These are phyloP conservation scores for Pachyramphus minor DNA, from an alignment of 2,113 vertebrate species.

Conservation along the genomic window DNA sequence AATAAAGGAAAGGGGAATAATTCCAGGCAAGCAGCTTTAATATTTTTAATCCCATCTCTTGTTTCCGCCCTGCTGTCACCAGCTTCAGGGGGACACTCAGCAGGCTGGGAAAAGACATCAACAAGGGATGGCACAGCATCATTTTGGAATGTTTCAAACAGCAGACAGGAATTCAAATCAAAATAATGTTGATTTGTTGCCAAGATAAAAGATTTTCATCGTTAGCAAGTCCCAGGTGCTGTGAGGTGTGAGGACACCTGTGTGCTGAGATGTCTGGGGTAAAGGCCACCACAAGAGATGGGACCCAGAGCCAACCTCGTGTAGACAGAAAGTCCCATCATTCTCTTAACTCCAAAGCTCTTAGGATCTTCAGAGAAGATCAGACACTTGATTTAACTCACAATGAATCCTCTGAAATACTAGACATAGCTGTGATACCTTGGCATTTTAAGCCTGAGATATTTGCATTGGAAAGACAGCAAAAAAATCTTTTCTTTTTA, in stretches of 20 bases:
- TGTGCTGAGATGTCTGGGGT: neutral
- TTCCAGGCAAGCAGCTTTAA: neutral
- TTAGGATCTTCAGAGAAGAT: neutral
- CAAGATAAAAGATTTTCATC: neutral
- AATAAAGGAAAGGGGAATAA: neutral
- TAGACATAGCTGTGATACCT: neutral
- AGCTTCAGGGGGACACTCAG: neutral
- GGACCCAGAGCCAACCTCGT: neutral
- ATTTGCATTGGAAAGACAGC: neutral
- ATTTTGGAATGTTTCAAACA: neutral
- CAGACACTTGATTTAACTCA: neutral
- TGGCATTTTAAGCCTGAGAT: neutral
- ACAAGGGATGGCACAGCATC: neutral
- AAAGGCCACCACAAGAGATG: neutral
- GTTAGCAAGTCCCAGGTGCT: neutral
- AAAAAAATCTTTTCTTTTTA: neutral
- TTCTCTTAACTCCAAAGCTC: neutral
- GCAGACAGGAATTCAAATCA: neutral
- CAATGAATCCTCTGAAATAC: neutral
- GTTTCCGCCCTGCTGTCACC: neutral
- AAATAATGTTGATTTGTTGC: neutral
- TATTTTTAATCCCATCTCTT: neutral
- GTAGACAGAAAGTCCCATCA: neutral
- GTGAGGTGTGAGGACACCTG: accelerated
- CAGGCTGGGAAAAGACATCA: neutral